These are phyloP conservation scores for Enteromius fasciolatus DNA, from an alignment of 2,797 vertebrate genomes.

Conservation along the genomic window DNA sequence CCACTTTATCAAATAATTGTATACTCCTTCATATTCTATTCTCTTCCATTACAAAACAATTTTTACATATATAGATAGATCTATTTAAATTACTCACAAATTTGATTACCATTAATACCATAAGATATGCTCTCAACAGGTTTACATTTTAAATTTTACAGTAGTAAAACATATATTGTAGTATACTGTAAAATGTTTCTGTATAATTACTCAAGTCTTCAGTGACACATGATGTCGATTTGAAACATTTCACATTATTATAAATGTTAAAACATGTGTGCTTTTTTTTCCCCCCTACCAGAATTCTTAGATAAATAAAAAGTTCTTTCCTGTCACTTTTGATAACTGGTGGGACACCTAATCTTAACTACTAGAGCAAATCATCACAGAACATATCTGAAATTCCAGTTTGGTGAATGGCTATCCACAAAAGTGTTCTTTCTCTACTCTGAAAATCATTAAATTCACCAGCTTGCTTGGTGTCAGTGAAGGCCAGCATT, in stretches of 20 bases:
- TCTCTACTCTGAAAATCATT: conserved; percentile 19
- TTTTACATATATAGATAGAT: no score
- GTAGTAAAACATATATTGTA: not conserved
- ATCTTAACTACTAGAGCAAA: not conserved
- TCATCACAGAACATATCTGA: not conserved
- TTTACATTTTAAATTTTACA: not conserved
- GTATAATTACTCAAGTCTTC: not conserved
- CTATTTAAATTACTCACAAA: no score
- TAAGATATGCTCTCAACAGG: not conserved
- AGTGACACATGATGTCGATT: not conserved
- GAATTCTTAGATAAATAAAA: not conserved
- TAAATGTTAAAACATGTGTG: not conserved
- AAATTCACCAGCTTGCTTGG: conserved; percentile 21
- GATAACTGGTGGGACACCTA: not conserved
- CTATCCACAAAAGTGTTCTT: not conserved
- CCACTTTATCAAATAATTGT: not conserved
- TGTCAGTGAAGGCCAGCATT: conserved; percentile 18
- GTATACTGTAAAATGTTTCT: not conserved
- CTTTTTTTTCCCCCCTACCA: not conserved
- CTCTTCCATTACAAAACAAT: no score
- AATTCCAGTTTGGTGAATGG: not conserved
- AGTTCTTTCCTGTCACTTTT: not conserved
- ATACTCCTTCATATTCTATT: not conserved
- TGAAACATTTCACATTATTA: not conserved
- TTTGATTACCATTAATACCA: no score